Percentiles rank a stretch among this genome's conserved stretches.
Evolutionary conservation across 2,113 vertebrate species (phyloP).

Genomic region (Burhinus oedicnemus): DNA sequence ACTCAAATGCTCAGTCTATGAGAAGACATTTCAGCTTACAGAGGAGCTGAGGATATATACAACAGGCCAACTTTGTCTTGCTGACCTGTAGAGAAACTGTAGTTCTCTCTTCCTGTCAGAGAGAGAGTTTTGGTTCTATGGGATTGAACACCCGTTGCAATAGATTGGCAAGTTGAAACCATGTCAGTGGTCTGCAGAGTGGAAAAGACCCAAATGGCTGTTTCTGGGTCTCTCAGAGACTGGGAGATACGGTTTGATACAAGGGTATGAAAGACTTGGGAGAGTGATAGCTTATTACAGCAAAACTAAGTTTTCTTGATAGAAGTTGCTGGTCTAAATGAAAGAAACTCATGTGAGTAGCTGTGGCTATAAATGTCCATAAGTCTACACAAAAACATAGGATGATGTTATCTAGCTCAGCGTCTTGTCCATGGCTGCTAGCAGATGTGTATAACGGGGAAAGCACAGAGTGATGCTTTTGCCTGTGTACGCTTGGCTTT

Average conservation of each 20-base stretch:
- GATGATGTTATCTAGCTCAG: neutral
- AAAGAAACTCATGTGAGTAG: neutral
- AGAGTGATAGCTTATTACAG: neutral
- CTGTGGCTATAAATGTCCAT: neutral
- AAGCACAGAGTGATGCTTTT: neutral
- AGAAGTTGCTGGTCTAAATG: neutral
- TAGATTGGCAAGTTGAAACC: neutral
- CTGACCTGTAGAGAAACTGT: neutral
- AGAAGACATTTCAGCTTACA: neutral
- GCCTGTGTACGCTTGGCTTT: neutral
- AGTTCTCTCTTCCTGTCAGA: neutral
- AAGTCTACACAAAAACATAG: neutral
- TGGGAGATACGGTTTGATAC: neutral
- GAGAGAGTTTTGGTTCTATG: neutral
- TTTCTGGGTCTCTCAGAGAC: neutral
- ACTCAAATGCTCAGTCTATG: fast-evolving
- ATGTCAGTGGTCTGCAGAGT: neutral
- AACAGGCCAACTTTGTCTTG: neutral
- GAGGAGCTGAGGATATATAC: neutral
- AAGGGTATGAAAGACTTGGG: neutral
- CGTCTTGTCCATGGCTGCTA: neutral
- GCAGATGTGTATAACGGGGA: neutral
- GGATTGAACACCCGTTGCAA: neutral
- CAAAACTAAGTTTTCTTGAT: neutral
- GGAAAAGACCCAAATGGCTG: neutral